Evolutionary conservation across 1,140 invertebrate species (phyloP).

Genomic region (Eumaeus atala): DNA sequence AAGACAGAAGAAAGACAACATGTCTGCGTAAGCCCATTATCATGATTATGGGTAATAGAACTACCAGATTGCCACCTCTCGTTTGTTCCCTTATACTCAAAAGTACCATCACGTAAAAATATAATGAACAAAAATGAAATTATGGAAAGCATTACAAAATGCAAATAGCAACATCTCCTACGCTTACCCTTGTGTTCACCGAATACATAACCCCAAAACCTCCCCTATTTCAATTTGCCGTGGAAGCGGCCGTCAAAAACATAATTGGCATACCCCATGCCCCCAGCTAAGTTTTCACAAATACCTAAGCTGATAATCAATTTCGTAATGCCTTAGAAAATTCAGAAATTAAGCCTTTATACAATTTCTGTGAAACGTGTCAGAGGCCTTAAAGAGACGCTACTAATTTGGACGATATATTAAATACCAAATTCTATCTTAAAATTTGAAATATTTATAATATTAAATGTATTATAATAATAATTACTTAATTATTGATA

Average conservation of each 20-base stretch:
- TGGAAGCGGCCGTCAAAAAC: slow-evolving; percentile 39
- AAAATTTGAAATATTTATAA: no score
- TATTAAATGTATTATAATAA: no score
- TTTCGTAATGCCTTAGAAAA: slow-evolving; percentile 7
- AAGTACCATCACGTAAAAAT: neutral
- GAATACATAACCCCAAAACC: slow-evolving; percentile 27
- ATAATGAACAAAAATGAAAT: neutral
- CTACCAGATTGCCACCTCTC: no score
- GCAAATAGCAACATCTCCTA: neutral
- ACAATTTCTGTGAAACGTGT: no score
- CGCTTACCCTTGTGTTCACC: neutral
- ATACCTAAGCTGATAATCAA: neutral
- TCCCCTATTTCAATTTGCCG: slow-evolving; percentile 37
- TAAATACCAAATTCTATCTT: no score
- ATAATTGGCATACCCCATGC: slow-evolving; percentile 49
- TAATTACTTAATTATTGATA: no score
- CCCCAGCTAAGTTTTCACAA: slow-evolving; percentile 13
- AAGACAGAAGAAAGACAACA: no score
- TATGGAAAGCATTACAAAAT: slow-evolving; percentile 1
- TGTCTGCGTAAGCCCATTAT: no score
- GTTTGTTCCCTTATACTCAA: no score
- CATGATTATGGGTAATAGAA: no score
- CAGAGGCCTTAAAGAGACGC: no score
- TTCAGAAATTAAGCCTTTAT: neutral
- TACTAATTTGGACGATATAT: no score